phyloP scores from a whole-genome alignment of 2,888 invertebrate genomes.

The Callyntrura sp. region DNA sequence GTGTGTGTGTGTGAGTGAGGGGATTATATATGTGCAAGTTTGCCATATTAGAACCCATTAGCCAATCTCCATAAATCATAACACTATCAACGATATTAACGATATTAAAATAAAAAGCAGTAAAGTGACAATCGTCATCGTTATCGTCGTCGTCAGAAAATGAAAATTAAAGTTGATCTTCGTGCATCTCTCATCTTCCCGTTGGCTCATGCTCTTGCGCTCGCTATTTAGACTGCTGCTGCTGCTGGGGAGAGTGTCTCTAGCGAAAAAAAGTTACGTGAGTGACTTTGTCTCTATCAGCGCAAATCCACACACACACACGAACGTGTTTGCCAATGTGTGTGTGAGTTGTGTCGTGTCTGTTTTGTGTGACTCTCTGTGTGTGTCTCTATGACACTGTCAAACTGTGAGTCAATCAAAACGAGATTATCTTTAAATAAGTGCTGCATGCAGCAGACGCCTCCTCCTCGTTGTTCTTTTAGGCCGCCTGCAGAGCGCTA shows the following conservation, averaged over 20 bases:
- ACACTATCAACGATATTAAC: neutral
- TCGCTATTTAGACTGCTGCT: neutral
- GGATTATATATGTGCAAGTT: neutral
- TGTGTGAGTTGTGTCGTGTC: slow-evolving; percentile 23
- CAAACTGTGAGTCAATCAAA: slow-evolving; percentile 34
- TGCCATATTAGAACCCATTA: neutral
- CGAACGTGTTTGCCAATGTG: neutral
- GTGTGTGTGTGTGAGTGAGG: neutral
- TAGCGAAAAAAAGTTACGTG: neutral
- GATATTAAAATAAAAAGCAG: neutral
- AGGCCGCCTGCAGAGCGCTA: neutral
- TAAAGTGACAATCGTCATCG: neutral
- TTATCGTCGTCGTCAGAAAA: neutral
- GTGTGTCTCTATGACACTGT: neutral
- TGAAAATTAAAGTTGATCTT: neutral
- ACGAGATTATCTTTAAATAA: neutral
- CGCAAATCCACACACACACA: no score
- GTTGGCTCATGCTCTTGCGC: neutral
- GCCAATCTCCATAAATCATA: neutral
- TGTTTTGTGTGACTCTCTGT: neutral
- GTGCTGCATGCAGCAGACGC: neutral
- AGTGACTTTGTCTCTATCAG: neutral
- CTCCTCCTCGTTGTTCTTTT: neutral
- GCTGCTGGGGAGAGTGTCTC: neutral
- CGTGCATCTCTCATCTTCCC: neutral